Percentiles rank a stretch among this genome's conserved stretches.
These are phyloP conservation scores for Empis livida DNA, from an alignment of 2,888 invertebrate genomes.

Conservation along the genomic window DNA sequence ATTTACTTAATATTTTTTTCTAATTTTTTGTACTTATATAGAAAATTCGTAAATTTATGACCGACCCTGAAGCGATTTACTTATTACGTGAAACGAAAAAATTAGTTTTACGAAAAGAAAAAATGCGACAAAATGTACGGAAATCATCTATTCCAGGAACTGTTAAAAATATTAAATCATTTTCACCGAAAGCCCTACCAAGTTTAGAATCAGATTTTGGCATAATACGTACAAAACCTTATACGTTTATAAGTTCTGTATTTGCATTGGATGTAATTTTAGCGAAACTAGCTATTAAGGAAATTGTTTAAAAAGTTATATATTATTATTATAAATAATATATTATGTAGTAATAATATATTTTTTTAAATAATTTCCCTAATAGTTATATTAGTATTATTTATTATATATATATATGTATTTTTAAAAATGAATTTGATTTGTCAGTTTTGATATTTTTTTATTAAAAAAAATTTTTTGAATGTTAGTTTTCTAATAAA, in stretches of 20 bases:
- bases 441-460: no score
- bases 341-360: no score
- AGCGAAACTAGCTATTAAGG: slow-evolving; percentile 26
- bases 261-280: slow-evolving; percentile 34
- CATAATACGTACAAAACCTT: slow-evolving; percentile 28
- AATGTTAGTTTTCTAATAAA: no score
- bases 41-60: slow-evolving; percentile 34
- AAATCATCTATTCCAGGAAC: slow-evolving; percentile 16
- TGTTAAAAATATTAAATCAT: slow-evolving; percentile 14
- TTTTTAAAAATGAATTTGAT: no score
- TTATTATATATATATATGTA: no score
- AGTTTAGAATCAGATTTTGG: slow-evolving; percentile 34
- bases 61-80: slow-evolving; percentile 30
- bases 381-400: no score
- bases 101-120: slow-evolving; percentile 34
- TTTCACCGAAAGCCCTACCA: slow-evolving; percentile 23
- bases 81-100: slow-evolving; percentile 34
- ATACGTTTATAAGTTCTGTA: slow-evolving; percentile 32
- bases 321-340: no score
- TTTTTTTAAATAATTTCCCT: no score
- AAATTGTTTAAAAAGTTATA: not conserved
- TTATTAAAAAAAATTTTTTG: no score
- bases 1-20: not conserved
- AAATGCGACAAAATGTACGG: slow-evolving; percentile 32
- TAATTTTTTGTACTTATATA: slow-evolving; percentile 12